phyloP scores from a whole-genome alignment of 2,113 vertebrate genomes.

The Labrus mixtus region DNA sequence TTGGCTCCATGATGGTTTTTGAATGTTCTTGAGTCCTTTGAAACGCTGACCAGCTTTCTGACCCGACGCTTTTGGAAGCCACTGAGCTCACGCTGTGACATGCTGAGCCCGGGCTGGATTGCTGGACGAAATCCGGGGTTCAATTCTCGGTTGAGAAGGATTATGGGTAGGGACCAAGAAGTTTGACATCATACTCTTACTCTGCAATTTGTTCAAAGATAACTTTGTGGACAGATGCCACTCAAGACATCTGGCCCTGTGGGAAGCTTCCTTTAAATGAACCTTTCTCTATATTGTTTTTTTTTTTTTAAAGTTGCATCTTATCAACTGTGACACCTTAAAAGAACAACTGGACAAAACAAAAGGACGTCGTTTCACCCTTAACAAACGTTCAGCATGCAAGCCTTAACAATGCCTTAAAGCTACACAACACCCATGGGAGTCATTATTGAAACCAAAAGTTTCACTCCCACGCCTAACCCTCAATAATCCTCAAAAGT shows the following conservation, averaged over 20 bases:
- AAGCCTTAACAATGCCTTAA: too few relatives aligned
- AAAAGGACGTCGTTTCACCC: too few relatives aligned
- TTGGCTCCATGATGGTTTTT: slow-evolving; percentile 31
- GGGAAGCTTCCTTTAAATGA: neutral
- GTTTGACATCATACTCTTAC: slow-evolving; percentile 22
- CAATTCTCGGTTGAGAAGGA: slow-evolving; percentile 7
- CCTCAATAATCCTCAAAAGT: neutral
- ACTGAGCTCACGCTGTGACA: slow-evolving; percentile 23
- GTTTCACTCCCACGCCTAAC: neutral
- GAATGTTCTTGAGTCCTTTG: slow-evolving; percentile 31
- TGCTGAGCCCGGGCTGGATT: slow-evolving; percentile 17
- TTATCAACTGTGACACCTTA: too few relatives aligned
- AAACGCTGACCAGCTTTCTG: slow-evolving; percentile 62
- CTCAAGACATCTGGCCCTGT: neutral
- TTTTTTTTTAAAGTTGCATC: neutral
- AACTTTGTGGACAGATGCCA: slow-evolving; percentile 16
- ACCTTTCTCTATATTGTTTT: neutral
- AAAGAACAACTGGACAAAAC: neutral
- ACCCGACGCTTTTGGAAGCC: slow-evolving; percentile 48
- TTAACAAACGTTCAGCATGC: too few relatives aligned
- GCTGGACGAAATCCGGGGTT: slow-evolving; percentile 27
- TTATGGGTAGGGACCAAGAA: slow-evolving; percentile 16
- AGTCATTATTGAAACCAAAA: neutral
- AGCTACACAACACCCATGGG: neutral
- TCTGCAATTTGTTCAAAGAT: slow-evolving; percentile 1